Evolutionary conservation across 1,140 invertebrate species (phyloP).

Genomic region (Pseudomyrmex flavicornis): DNA sequence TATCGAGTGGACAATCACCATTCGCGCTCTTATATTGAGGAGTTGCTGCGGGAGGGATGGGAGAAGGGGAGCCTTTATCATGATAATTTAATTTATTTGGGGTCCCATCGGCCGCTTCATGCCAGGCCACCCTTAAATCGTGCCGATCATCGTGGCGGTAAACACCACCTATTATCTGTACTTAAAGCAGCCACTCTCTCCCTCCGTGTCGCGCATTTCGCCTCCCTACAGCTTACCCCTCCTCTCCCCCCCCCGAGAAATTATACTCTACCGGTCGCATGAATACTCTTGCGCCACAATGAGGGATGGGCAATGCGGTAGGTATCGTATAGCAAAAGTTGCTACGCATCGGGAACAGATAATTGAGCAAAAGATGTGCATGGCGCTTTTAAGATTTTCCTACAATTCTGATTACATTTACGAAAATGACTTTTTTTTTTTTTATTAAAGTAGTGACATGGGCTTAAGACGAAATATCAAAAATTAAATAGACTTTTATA

Average conservation of each 20-base stretch:
- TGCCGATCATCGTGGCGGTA: conserved; percentile 81
- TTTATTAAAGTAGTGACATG: too few relatives aligned
- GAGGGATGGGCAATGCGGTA: conserved; percentile 1
- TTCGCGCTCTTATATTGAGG: conserved; percentile 76
- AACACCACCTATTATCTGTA: conserved; percentile 82
- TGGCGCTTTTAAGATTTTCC: neutral
- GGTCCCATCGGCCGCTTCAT: conserved; percentile 82
- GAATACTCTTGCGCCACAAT: conserved; percentile 31
- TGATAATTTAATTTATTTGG: conserved; percentile 85
- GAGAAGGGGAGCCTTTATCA: conserved; percentile 78
- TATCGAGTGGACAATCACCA: conserved; percentile 83
- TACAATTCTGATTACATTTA: neutral
- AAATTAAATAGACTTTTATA: too few relatives aligned
- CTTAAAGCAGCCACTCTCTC: conserved; percentile 72
- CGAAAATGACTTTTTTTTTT: too few relatives aligned
- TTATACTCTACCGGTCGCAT: conserved; percentile 44
- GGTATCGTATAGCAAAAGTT: conserved; percentile 1
- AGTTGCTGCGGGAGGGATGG: conserved; percentile 35
- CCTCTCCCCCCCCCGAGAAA: conserved; percentile 4
- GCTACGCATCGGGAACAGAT: neutral
- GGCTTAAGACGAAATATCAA: too few relatives aligned
- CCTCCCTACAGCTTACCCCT: neutral
- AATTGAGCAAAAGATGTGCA: neutral
- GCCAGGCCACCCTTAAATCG: conserved; percentile 80
- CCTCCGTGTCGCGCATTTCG: neutral